A percentile compares a stretch with the other conserved stretches of the same genome.
Evolutionary conservation across 1,140 invertebrate species (phyloP).

Genomic region (Danaus plexippus): DNA sequence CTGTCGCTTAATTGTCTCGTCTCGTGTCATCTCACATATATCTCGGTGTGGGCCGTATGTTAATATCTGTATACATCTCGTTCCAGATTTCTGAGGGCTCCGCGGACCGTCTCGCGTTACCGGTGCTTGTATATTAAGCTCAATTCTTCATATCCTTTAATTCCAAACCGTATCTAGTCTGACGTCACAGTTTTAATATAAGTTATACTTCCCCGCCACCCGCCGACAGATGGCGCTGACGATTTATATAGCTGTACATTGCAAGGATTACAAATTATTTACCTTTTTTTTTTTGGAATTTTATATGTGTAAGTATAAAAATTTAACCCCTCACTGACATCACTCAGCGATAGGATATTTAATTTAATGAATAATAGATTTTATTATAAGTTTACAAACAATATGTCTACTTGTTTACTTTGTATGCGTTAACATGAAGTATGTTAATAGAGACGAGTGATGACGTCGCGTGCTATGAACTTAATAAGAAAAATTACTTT

Average conservation of each 20-base stretch:
- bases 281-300: background rate
- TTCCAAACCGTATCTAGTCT: conserved; percentile 64
- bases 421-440: background rate
- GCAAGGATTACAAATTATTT: background rate
- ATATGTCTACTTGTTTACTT: conserved; percentile 1
- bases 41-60: background rate
- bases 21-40: background rate
- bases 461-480: conserved; percentile 4
- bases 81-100: too few species aligned
- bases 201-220: conserved; percentile 40
- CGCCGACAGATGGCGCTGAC: background rate
- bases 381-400: background rate
- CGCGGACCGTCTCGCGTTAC: conserved; percentile 2
- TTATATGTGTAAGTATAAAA: conserved; percentile 2
- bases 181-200: conserved; percentile 65
- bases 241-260: conserved; percentile 3
- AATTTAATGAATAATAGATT: background rate
- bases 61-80: background rate
- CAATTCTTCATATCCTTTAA: conserved; percentile 22
- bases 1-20: too few species aligned
- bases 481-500: background rate
- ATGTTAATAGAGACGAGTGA: conserved; percentile 4
- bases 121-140: conserved; percentile 13
- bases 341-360: conserved; percentile 1
- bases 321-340: conserved; percentile 1